Base-by-base conservation (phyloP, 2,888 invertebrate genomes). In the Polyommatus icarus region DNA sequence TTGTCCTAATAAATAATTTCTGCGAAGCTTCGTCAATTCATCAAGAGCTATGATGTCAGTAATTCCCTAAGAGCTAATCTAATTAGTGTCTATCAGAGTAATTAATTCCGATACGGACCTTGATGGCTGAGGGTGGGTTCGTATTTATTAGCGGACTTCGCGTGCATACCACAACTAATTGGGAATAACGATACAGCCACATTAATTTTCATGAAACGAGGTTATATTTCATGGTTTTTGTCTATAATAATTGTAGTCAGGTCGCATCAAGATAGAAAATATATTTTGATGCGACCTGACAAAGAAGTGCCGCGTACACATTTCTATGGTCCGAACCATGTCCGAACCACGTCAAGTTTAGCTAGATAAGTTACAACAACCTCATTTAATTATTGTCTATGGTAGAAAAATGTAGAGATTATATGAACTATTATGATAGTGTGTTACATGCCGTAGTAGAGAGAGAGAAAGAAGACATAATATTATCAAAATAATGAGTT, bases 141-240 rank as follows among this genome's bases (percentile, higher is more conserved):
- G 73, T 6, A 46, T 24, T 73, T 73, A 46, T 73, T 50, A 72
- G 72, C 72, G 20, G 40, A 40, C 46, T 24, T 73, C 73, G 73
- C 73, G 73, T 73, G 73, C 50, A 73, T 73, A 20, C 10, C 20
- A 18, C 36, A 40, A 46, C 40, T 20, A 50, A 24, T 73, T 24
- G 73, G 24, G 50, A 73, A 73, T 46, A 20, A n/a, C 36, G 20
- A 71, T 40, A 72, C 8, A 24, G 8, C 20, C 20, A 67, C 15
- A 67, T 67, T 40, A n/a, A 71, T 18, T 71, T 20, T 32, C 18
- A 36, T 71, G 18, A n/a, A 40, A 18, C 71, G 24, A 67, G 67
- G 72, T 20, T 40, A 18, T 20, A 18, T 72, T 72, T 46, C n/a
- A 73, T 46, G 40, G 73, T 15, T 50, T n/a, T 50, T 15, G 20